phyloP scores from a whole-genome alignment of 2,797 vertebrate species.

The Limnodromus scolopaceus region DNA sequence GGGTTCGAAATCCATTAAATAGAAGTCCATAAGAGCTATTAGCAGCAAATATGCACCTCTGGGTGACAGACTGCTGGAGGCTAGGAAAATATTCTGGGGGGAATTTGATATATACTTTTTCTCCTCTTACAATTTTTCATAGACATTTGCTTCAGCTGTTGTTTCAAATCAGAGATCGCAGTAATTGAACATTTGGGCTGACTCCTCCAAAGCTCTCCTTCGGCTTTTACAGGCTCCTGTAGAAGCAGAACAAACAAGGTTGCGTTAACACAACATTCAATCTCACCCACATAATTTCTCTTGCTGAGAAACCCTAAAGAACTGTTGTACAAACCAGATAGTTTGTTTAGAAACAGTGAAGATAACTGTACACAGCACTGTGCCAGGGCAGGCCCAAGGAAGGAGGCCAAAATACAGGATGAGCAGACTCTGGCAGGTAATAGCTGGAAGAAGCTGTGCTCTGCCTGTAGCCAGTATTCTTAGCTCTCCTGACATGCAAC shows the following conservation, averaged over 20 bases:
- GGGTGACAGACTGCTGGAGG: not conserved
- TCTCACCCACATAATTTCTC: accelerated
- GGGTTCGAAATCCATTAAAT: not conserved
- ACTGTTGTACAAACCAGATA: not conserved
- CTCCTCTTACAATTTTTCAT: not conserved
- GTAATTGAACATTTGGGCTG: not conserved
- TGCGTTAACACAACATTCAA: not conserved
- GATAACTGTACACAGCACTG: not conserved
- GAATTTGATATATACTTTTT: not conserved
- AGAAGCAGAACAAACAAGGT: not conserved
- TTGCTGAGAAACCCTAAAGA: not conserved
- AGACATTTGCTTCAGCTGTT: not conserved
- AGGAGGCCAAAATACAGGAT: not conserved
- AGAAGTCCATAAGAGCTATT: not conserved
- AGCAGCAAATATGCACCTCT: not conserved
- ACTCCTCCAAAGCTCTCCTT: not conserved
- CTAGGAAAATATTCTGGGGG: not conserved
- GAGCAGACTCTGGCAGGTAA: not conserved
- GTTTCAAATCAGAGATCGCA: not conserved
- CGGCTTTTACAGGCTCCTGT: not conserved
- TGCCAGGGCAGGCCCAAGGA: not conserved
- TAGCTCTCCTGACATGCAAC: not conserved
- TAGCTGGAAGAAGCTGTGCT: not conserved
- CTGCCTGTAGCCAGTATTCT: not conserved
- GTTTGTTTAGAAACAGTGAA: not conserved